phyloP scores from a whole-genome alignment of 2,888 invertebrate species.

The Yponomeuta malinellus region DNA sequence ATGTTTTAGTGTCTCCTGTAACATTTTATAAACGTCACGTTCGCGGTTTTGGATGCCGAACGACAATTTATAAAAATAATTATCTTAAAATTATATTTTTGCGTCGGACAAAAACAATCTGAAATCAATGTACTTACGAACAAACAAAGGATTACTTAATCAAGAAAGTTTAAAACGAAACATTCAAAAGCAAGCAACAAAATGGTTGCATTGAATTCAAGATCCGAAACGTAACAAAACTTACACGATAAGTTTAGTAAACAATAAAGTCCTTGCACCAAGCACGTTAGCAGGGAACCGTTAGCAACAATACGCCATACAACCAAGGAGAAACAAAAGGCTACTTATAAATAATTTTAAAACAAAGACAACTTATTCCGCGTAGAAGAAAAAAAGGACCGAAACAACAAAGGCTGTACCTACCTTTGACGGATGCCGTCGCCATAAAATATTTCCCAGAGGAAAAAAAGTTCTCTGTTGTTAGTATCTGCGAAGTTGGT shows the following conservation, averaged over 20 bases:
- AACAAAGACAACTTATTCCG: slow-evolving; percentile 14
- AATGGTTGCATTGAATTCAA: neutral
- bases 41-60: too few species aligned
- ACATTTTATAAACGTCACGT: too few species aligned
- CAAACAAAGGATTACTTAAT: neutral
- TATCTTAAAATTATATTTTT: too few species aligned
- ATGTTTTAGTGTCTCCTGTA: too few species aligned
- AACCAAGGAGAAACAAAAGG: slow-evolving; percentile 9
- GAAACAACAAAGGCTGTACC: slow-evolving; percentile 27
- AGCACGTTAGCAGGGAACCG: neutral
- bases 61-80: too few species aligned
- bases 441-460: slow-evolving; percentile 26
- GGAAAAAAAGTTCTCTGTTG: slow-evolving; percentile 30
- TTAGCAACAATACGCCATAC: slow-evolving; percentile 13
- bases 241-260: neutral
- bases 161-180: neutral
- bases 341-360: slow-evolving; percentile 14
- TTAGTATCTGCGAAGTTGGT: slow-evolving; percentile 29
- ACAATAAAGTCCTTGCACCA: slow-evolving; percentile 11
- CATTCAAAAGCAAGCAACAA: neutral
- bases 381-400: slow-evolving; percentile 8
- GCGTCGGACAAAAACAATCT: too few species aligned
- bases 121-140: neutral
- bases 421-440: slow-evolving; percentile 37
- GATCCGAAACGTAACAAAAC: neutral